phyloP scores from a whole-genome alignment of 2,113 vertebrate genomes.

The Aptenodytes patagonicus region DNA sequence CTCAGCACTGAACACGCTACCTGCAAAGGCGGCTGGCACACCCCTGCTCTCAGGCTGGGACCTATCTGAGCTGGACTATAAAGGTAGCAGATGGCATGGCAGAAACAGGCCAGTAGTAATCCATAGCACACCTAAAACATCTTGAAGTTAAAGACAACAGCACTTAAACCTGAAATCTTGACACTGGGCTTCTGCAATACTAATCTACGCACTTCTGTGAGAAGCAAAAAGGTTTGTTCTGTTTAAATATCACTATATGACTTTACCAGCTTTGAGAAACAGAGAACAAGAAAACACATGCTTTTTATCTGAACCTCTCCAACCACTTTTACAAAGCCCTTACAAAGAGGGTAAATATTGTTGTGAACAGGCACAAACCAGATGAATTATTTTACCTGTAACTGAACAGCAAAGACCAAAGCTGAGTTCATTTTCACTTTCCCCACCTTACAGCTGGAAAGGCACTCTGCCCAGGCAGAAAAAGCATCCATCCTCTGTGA shows the following conservation, averaged over 20 bases:
- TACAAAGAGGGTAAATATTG: background rate
- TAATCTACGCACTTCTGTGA: background rate
- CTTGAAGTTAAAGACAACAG: background rate
- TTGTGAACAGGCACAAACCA: background rate
- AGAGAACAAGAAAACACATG: background rate
- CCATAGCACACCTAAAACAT: background rate
- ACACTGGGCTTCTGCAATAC: background rate
- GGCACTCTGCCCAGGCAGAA: background rate
- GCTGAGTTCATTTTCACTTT: background rate
- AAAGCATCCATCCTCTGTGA: background rate
- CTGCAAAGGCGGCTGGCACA: slow-evolving; percentile 11
- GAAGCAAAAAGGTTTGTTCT: background rate
- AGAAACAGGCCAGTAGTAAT: background rate
- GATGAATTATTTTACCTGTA: background rate
- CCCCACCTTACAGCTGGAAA: background rate
- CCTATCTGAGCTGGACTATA: background rate
- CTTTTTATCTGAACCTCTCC: background rate
- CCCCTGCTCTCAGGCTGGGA: background rate
- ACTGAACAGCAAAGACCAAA: background rate
- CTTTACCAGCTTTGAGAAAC: background rate
- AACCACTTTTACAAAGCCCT: background rate
- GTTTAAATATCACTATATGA: background rate
- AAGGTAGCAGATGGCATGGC: slow-evolving; percentile 18
- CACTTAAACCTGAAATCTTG: background rate
- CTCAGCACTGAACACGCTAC: background rate